phyloP scores from a whole-genome alignment of 2,888 invertebrate genomes.

The Mesopsocus fuscifrons region DNA sequence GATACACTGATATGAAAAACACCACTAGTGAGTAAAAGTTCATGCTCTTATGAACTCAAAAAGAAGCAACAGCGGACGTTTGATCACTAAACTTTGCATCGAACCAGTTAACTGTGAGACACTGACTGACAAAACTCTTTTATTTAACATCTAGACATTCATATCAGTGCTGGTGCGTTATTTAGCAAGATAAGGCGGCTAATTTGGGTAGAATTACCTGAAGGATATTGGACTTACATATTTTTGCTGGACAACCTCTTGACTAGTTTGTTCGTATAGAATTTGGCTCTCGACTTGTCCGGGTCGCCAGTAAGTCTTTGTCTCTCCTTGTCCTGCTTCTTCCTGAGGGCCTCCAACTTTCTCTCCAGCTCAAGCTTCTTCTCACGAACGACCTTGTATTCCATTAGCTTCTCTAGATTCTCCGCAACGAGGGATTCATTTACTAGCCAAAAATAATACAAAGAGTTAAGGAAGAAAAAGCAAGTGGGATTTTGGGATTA shows the following conservation, averaged over 20 bases:
- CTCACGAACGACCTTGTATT: slow-evolving; percentile 64
- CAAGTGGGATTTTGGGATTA: not conserved
- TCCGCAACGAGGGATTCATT: slow-evolving; percentile 50
- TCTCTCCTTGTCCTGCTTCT: slow-evolving; percentile 55
- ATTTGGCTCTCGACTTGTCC: slow-evolving; percentile 45
- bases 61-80: no score
- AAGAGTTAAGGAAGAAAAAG: slow-evolving; percentile 11
- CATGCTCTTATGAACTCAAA: no score
- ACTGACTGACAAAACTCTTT: no score
- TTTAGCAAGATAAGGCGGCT: no score
- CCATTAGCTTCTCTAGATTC: slow-evolving; percentile 57
- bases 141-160: no score
- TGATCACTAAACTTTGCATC: no score
- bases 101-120: no score
- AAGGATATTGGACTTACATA: slow-evolving; percentile 61
- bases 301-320: slow-evolving; percentile 17
- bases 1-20: no score
- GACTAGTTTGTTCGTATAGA: slow-evolving; percentile 53
- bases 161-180: no score
- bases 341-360: slow-evolving; percentile 61
- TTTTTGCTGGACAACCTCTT: slow-evolving; percentile 59
- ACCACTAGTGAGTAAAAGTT: no score
- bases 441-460: slow-evolving; percentile 16
- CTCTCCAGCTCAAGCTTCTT: slow-evolving; percentile 70
- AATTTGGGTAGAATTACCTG: no score